phyloP scores from a whole-genome alignment of 1,140 invertebrate genomes.

The Drosophila aff. region DNA sequence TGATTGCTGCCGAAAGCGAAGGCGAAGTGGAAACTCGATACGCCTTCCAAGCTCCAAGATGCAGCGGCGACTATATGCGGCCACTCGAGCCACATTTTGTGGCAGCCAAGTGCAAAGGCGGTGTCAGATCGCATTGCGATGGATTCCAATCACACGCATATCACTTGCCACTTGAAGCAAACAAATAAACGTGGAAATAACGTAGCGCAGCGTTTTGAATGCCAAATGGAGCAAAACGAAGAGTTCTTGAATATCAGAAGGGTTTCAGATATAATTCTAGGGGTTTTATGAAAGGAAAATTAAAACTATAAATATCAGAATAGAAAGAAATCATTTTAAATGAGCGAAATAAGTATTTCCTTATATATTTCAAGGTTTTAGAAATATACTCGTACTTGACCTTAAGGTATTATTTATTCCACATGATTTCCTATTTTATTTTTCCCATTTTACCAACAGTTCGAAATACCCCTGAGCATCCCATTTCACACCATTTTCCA shows the following conservation, averaged over 20 bases:
- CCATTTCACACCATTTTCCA: slow-evolving; percentile 33
- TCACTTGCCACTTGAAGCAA: slow-evolving; percentile 69
- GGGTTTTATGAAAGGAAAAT: not conserved
- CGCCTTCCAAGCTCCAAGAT: slow-evolving; percentile 68
- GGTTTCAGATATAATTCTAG: not conserved
- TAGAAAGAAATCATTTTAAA: not conserved
- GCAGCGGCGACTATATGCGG: slow-evolving; percentile 32
- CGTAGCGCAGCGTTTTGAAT: not conserved
- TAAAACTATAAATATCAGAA: not conserved
- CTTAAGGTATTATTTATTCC: not conserved
- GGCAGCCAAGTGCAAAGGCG: slow-evolving; percentile 75
- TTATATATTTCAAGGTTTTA: not conserved
- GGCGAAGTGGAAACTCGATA: slow-evolving; percentile 78
- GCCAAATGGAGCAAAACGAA: slow-evolving; percentile 17
- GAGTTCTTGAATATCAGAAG: not conserved
- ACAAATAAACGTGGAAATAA: slow-evolving; percentile 42
- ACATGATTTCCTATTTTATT: no score
- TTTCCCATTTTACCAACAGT: not conserved
- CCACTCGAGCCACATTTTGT: slow-evolving; percentile 64
- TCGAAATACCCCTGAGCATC: not conserved
- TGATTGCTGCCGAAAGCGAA: slow-evolving; percentile 78
- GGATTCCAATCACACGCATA: slow-evolving; percentile 80
- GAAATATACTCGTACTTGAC: not conserved
- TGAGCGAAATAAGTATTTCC: no score
- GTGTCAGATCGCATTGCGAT: slow-evolving; percentile 71